A percentile compares a stretch with the other conserved stretches of the same genome.
Conservation (phyloP, 2,888 invertebrate genomes). For the Meloe dianella region DNA sequence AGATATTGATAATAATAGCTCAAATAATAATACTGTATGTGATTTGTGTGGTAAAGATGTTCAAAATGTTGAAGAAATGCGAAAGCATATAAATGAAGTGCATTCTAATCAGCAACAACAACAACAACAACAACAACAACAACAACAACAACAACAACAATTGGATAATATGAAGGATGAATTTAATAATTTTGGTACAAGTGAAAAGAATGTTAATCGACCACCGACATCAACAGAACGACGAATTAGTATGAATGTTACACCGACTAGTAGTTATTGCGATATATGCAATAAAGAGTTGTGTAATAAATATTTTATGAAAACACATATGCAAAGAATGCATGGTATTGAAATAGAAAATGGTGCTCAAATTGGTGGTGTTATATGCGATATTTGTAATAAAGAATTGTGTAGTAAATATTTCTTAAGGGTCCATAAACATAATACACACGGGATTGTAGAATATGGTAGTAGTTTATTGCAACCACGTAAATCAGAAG, state of each 20-base stretch:
- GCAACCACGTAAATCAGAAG: conserved; percentile 57
- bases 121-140: neutral
- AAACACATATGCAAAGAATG: conserved; percentile 99
- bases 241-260: conserved; percentile 67
- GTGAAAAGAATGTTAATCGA: conserved; percentile 58
- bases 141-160: conserved; percentile 10
- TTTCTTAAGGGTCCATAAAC: conserved; percentile 95
- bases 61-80: conserved; percentile 68
- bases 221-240: conserved; percentile 58
- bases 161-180: conserved; percentile 47
- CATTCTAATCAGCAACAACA: conserved; percentile 61
- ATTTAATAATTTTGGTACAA: conserved; percentile 58
- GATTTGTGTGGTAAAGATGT: conserved; percentile 59
- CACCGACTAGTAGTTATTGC: conserved; percentile 87
- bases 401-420: conserved; percentile 98
- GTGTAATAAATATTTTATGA: conserved; percentile 99
- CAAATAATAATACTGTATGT: conserved; percentile 55
- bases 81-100: conserved; percentile 72
- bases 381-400: conserved; percentile 96
- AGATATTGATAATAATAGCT: conserved; percentile 51
- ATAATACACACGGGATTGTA: conserved; percentile 95
- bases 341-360: conserved; percentile 94
- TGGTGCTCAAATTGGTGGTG: conserved; percentile 90
- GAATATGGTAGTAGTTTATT: conserved; percentile 71
- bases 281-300: conserved; percentile 98